Evolutionary conservation across 2,888 invertebrate genomes (phyloP).

Genomic region (Barypeithes pellucidus): DNA sequence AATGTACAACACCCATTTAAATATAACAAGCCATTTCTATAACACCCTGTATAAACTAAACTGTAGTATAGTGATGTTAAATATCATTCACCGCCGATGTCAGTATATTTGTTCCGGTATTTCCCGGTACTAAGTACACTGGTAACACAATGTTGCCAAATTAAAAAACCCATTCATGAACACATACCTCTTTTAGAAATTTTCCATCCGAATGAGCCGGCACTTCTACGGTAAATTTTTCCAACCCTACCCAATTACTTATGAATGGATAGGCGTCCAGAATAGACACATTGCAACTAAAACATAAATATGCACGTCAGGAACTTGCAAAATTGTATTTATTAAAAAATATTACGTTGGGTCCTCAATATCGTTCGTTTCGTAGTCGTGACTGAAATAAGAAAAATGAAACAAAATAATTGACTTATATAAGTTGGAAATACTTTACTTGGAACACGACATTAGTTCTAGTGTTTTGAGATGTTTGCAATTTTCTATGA

Average conservation of each 20-base stretch:
- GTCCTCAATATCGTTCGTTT: conserved; percentile 6
- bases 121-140: no score
- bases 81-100: no score
- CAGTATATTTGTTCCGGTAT: no score
- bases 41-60: no score
- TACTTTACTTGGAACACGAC: conserved; percentile 47
- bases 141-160: no score
- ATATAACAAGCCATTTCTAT: no score
- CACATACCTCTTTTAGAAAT: conserved; percentile 49
- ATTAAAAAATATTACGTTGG: conserved; percentile 35
- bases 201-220: conserved; percentile 47
- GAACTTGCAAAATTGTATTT: background rate
- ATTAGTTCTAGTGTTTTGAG: conserved; percentile 49
- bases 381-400: conserved; percentile 34
- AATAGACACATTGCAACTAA: conserved; percentile 53
- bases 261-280: conserved; percentile 49
- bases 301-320: conserved; percentile 27
- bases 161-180: no score
- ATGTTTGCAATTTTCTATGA: conserved; percentile 49
- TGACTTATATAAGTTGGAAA: background rate
- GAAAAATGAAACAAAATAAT: conserved; percentile 26
- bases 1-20: no score
- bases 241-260: conserved; percentile 40
- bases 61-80: no score
- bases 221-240: conserved; percentile 50